Evolutionary conservation across 2,113 vertebrate genomes (phyloP).

Genomic region (Prinia subflava): DNA sequence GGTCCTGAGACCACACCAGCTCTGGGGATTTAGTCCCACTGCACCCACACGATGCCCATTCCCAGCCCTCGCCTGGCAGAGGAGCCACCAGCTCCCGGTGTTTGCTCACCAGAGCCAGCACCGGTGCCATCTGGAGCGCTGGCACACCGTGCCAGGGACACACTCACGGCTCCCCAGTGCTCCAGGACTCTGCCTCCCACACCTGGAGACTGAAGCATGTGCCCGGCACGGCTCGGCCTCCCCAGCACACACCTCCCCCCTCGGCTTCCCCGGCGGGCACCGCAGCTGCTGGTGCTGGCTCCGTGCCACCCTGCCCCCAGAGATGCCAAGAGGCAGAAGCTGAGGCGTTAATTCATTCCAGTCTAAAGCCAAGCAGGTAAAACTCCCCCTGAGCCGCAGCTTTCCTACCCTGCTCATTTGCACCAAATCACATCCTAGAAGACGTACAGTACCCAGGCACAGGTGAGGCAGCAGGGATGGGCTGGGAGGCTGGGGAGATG

Average conservation of each 20-base stretch:
- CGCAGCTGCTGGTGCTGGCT: not conserved
- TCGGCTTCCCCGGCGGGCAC: not conserved
- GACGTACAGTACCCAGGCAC: constrained; percentile 3
- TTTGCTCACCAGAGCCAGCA: not conserved
- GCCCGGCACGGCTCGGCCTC: not conserved
- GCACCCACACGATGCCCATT: not conserved
- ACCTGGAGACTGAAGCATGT: not conserved
- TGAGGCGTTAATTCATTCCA: not conserved
- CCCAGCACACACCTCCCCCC: not conserved
- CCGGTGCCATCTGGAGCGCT: not conserved
- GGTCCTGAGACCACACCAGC: accelerated
- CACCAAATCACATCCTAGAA: not conserved
- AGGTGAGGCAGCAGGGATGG: not conserved
- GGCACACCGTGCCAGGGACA: not conserved
- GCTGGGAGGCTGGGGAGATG: not conserved
- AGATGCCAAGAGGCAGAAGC: not conserved
- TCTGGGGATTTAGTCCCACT: accelerated
- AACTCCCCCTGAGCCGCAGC: not conserved
- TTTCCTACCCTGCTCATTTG: not conserved
- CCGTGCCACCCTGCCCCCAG: not conserved
- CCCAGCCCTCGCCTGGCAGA: accelerated
- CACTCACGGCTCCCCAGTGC: accelerated
- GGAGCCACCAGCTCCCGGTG: not conserved
- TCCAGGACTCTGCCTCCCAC: not conserved
- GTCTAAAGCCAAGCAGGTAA: not conserved